These are phyloP conservation scores for Phaonia tiefii DNA, from an alignment of 2,888 invertebrate species.

Conservation along the genomic window DNA sequence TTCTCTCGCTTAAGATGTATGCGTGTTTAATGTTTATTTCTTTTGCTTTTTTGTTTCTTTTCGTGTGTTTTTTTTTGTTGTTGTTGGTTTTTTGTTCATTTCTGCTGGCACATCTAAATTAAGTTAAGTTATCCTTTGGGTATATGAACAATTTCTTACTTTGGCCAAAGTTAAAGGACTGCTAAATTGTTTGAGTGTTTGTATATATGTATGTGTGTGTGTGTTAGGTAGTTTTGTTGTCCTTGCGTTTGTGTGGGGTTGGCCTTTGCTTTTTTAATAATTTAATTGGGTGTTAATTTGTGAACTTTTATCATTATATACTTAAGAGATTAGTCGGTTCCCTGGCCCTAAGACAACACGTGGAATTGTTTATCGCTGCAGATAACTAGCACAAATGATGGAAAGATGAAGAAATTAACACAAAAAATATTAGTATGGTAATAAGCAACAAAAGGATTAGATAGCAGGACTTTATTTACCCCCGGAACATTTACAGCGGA, in stretches of 20 bases:
- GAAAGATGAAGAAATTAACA: no score
- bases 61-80: no score
- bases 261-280: background rate
- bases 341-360: no score
- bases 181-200: background rate
- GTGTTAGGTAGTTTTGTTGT: background rate
- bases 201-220: background rate
- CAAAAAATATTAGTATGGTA: no score
- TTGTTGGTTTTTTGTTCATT: background rate
- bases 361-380: no score
- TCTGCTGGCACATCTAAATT: constrained; percentile 23
- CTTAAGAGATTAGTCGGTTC: no score
- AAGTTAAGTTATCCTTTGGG: constrained; percentile 27
- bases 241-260: background rate
- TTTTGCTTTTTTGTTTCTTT: background rate
- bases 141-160: constrained; percentile 8
- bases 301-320: no score
- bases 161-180: background rate
- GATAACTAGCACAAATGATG: no score
- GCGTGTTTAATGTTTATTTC: constrained; percentile 5
- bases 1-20: background rate
- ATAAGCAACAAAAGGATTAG: no score
- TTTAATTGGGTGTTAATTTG: no score
- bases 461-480: no score
- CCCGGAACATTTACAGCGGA: no score